These are phyloP conservation scores for Cassiopea xamachana DNA, from an alignment of 30 jellyfish, hydroid and myxozoan species.

Conservation along the genomic window DNA sequence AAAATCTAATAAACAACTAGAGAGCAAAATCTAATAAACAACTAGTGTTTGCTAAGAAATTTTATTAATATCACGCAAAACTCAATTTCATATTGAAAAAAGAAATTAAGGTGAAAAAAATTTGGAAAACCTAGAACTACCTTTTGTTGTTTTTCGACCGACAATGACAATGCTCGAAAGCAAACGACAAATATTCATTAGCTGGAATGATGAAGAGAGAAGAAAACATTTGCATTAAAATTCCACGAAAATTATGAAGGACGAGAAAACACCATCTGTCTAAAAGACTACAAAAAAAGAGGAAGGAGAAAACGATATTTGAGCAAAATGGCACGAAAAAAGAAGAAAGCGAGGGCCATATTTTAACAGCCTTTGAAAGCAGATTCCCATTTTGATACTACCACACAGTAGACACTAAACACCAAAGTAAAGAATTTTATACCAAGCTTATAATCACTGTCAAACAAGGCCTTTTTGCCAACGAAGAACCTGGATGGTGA, in stretches of 20 bases:
- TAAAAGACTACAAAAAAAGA: too few species aligned
- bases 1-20: too few species aligned
- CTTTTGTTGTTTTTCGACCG: slow-evolving; percentile 82
- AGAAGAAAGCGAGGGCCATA: too few species aligned
- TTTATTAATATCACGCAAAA: too few species aligned
- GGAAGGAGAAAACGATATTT: too few species aligned
- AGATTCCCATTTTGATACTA: too few species aligned
- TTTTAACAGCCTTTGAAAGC: too few species aligned
- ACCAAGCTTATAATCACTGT: slow-evolving; percentile 91
- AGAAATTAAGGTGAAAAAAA: background rate
- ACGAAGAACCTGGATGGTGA: slow-evolving; percentile 69
- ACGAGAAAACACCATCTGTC: background rate
- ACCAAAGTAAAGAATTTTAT: background rate
- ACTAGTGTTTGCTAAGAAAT: too few species aligned
- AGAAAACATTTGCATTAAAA: background rate
- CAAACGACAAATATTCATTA: slow-evolving; percentile 82
- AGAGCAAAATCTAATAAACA: too few species aligned
- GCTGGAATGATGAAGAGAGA: slow-evolving; percentile 48
- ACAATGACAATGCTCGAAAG: slow-evolving; percentile 94
- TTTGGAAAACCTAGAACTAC: background rate
- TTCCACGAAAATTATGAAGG: background rate
- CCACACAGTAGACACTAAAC: background rate
- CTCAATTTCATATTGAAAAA: background rate
- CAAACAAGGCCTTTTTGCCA: slow-evolving; percentile 99
- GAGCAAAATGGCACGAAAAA: too few species aligned